Evolutionary conservation across 1,140 invertebrate species (phyloP).

Genomic region (Steinernema khuongi): DNA sequence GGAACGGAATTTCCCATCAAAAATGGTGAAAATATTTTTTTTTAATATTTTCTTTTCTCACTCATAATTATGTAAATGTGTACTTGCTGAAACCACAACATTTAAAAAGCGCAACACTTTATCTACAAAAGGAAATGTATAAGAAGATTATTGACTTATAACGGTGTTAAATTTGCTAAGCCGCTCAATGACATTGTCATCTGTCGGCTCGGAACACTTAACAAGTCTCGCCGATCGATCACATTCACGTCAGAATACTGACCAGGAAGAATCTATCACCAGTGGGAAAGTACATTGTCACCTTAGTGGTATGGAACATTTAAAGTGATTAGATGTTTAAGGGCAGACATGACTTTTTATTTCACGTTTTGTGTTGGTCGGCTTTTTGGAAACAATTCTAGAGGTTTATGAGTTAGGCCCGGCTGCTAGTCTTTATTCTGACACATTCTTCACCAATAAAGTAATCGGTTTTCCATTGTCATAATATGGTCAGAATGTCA

Average conservation of each 20-base stretch:
- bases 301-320: neutral
- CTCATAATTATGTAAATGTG: too few species aligned
- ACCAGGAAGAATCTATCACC: too few species aligned
- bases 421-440: too few species aligned
- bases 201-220: too few species aligned
- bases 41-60: too few species aligned
- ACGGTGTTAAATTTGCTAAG: neutral
- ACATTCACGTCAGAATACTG: too few species aligned
- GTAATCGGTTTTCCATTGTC: too few species aligned
- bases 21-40: too few species aligned
- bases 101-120: neutral
- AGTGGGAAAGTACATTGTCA: neutral
- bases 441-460: too few species aligned
- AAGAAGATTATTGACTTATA: neutral
- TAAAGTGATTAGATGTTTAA: neutral
- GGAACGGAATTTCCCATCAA: too few species aligned
- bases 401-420: neutral
- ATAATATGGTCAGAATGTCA: too few species aligned
- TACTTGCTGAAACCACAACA: neutral
- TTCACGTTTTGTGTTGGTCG: neutral
- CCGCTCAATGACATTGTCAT: neutral
- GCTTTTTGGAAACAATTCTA: neutral
- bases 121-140: neutral
- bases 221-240: too few species aligned
- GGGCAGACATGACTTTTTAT: neutral